These are phyloP conservation scores for Odontesthes bonariensis DNA, from an alignment of 2,113 vertebrate species.

Conservation along the genomic window DNA sequence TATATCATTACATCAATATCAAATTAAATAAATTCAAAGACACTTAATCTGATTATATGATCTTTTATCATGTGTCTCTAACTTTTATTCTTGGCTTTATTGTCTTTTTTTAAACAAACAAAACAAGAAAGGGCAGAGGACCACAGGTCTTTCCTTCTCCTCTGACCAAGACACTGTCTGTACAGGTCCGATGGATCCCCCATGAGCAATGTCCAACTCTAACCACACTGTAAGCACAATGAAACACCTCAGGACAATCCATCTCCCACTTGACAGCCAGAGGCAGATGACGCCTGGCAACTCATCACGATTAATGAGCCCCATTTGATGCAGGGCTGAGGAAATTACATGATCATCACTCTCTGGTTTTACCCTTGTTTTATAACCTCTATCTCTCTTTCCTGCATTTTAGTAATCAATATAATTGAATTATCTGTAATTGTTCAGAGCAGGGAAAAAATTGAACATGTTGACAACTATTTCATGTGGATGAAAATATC, in stretches of 20 bases:
- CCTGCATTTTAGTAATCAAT: neutral
- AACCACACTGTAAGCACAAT: constrained; percentile 38
- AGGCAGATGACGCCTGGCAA: constrained; percentile 53
- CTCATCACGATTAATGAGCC: constrained; percentile 64
- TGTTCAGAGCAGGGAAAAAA: neutral
- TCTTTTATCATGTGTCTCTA: too few relatives aligned
- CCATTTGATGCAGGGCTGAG: constrained; percentile 51
- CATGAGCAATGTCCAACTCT: constrained; percentile 50
- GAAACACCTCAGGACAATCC: constrained; percentile 44
- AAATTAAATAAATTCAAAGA: too few relatives aligned
- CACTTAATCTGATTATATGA: too few relatives aligned
- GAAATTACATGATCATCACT: constrained; percentile 57
- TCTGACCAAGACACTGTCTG: constrained; percentile 19
- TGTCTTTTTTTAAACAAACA: constrained; percentile 15
- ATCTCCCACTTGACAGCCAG: constrained; percentile 61
- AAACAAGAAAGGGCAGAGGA: neutral
- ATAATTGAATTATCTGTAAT: constrained; percentile 19
- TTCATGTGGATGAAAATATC: neutral
- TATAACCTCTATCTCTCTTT: constrained; percentile 44
- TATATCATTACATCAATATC: too few relatives aligned
- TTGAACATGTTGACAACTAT: neutral
- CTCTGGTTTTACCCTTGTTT: constrained; percentile 56
- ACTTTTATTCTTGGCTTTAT: neutral
- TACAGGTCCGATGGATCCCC: constrained; percentile 61
- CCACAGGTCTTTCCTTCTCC: constrained; percentile 4